phyloP scores from a whole-genome alignment of 2,888 invertebrate genomes.

The Chalcosyrphus nemorum region DNA sequence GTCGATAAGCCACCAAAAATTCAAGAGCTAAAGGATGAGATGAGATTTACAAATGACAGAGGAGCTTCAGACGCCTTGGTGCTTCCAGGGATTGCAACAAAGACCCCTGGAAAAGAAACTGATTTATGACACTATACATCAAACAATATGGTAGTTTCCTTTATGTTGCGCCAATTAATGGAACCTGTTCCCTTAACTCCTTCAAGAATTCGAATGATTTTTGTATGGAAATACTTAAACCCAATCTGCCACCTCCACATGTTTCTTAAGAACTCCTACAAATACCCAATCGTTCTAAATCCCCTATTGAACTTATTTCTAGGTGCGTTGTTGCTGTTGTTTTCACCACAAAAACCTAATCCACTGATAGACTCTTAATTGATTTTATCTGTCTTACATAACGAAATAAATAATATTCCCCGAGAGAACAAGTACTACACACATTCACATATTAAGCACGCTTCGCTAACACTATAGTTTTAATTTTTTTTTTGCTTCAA shows the following conservation, averaged over 20 bases:
- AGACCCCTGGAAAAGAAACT: too few relatives aligned
- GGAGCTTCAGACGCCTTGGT: too few relatives aligned
- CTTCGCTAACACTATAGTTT: conserved; percentile 41
- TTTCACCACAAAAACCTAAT: conserved; percentile 2
- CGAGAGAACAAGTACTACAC: conserved; percentile 54
- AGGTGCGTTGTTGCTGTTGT: background rate
- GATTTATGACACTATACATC: too few relatives aligned
- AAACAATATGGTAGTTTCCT: too few relatives aligned
- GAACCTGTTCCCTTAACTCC: too few relatives aligned
- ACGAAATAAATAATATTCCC: conserved; percentile 46
- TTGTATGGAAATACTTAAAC: too few relatives aligned
- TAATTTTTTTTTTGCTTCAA: background rate
- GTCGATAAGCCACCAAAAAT: too few relatives aligned
- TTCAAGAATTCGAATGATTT: too few relatives aligned
- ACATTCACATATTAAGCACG: conserved; percentile 42
- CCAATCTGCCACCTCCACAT: background rate
- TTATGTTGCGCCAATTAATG: too few relatives aligned
- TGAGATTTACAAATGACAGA: too few relatives aligned
- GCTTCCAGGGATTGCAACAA: too few relatives aligned
- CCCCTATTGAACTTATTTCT: conserved; percentile 2
- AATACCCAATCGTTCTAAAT: background rate
- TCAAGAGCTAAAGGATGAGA: too few relatives aligned
- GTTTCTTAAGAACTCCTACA: background rate
- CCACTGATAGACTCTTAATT: conserved; percentile 37
- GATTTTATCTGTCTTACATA: conserved; percentile 63